These are phyloP conservation scores for Ctenomys sociabilis DNA, from an alignment of 2,113 vertebrate genomes.

Conservation along the genomic window DNA sequence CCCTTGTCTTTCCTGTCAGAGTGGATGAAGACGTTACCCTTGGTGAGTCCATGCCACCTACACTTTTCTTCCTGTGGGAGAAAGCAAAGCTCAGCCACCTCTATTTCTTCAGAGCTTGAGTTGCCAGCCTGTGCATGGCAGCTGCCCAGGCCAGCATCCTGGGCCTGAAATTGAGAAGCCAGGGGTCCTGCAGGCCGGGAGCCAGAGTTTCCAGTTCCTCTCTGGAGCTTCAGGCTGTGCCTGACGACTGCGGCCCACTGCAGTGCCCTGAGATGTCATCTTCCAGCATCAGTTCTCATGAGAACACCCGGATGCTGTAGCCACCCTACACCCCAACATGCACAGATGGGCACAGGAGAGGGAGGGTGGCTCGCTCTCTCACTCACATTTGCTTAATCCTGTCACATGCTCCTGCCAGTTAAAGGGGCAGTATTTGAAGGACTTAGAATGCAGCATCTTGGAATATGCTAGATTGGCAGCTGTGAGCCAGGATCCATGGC, in stretches of 20 bases:
- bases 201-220: too few species aligned
- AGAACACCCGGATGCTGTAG: not conserved
- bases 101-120: not conserved
- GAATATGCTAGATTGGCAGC: not conserved
- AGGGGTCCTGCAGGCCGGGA: too few species aligned
- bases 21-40: not conserved
- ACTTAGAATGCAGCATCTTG: not conserved
- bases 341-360: too few species aligned
- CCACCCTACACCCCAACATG: too few species aligned
- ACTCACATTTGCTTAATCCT: not conserved
- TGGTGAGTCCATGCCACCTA: too few species aligned
- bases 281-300: too few species aligned
- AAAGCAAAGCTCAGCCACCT: not conserved
- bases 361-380: accelerated
- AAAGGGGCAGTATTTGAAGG: not conserved
- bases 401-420: not conserved
- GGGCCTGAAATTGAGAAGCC: not conserved
- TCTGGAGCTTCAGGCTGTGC: not conserved
- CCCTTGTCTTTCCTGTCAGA: not conserved
- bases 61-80: not conserved
- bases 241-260: not conserved
- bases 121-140: not conserved
- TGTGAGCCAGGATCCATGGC: not conserved
- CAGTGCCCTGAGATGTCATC: not conserved
- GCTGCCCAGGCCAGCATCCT: accelerated